Percentiles rank a stretch among this genome's conserved stretches.
Conservation (phyloP, 2,113 vertebrate species). For the Cryptomyrus ogoouensis region DNA sequence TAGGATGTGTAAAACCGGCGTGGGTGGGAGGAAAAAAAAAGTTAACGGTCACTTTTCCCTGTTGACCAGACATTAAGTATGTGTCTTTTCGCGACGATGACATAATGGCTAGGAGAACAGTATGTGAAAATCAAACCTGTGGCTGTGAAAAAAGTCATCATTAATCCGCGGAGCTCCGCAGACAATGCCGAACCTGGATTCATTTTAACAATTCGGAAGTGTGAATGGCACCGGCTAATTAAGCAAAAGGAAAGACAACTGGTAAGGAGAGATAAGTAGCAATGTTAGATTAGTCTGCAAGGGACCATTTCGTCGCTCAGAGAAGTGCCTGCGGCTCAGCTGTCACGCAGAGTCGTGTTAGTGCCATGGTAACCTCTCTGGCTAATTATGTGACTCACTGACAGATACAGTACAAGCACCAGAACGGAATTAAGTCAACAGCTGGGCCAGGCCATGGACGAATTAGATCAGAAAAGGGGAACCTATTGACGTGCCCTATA, state of each 20-base stretch:
- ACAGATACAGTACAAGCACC: slow-evolving; percentile 10
- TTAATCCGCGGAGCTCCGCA: not conserved
- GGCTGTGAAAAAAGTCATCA: not conserved
- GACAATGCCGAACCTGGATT: not conserved
- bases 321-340: not conserved
- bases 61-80: slow-evolving; percentile 16
- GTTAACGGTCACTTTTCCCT: slow-evolving; percentile 14
- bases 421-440: slow-evolving; percentile 16
- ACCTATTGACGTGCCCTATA: not conserved
- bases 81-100: slow-evolving; percentile 19
- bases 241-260: not conserved
- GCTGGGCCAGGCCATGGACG: not conserved
- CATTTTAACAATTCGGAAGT: not conserved
- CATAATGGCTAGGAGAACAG: slow-evolving; percentile 14
- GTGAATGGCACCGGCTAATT: not conserved
- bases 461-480: not conserved
- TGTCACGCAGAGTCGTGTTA: slow-evolving; percentile 5
- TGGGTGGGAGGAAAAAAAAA: slow-evolving; percentile 6
- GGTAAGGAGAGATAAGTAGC: not conserved
- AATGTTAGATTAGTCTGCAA: not conserved
- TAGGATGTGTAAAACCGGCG: slow-evolving; percentile 13
- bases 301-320: not conserved
- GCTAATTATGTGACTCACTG: slow-evolving; percentile 20
- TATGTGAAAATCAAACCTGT: slow-evolving; percentile 5
- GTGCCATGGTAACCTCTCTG: slow-evolving; percentile 18